Conservation (phyloP, 37 sponge, comb jelly and placozoan genomes). For the Dysidea cf. avara region DNA sequence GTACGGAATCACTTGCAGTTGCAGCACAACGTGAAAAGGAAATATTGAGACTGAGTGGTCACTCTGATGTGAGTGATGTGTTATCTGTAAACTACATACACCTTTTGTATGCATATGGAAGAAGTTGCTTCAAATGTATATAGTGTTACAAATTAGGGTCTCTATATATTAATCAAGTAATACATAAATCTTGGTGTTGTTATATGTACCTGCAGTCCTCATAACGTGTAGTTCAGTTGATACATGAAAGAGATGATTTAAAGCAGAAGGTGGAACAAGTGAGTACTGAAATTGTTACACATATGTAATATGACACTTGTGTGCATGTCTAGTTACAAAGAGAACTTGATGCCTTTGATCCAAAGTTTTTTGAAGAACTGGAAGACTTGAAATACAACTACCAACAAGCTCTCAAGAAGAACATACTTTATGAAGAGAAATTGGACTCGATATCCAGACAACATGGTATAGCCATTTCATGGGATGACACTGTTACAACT, state of each 20-base stretch:
- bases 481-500: too few species aligned
- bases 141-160: too few species aligned
- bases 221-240: not conserved
- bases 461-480: slow-evolving; percentile 15
- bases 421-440: slow-evolving; percentile 58
- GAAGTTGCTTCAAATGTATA: too few species aligned
- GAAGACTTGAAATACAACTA: slow-evolving; percentile 88
- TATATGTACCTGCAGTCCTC: too few species aligned
- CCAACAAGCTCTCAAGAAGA: slow-evolving; percentile 62
- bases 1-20: slow-evolving; percentile 57
- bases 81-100: too few species aligned
- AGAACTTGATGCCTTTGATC: slow-evolving; percentile 77
- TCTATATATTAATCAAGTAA: too few species aligned
- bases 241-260: slow-evolving; percentile 28
- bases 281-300: too few species aligned
- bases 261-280: slow-evolving; percentile 18
- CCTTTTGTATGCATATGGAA: too few species aligned
- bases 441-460: slow-evolving; percentile 29
- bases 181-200: too few species aligned
- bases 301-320: not conserved
- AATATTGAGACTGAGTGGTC: not conserved
- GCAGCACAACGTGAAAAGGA: slow-evolving; percentile 61
- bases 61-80: slow-evolving; percentile 14
- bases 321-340: slow-evolving; percentile 38
- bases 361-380: slow-evolving; percentile 83